These are phyloP conservation scores for Gymnoscelis rufifasciata DNA, from an alignment of 2,888 invertebrate genomes.

Conservation along the genomic window DNA sequence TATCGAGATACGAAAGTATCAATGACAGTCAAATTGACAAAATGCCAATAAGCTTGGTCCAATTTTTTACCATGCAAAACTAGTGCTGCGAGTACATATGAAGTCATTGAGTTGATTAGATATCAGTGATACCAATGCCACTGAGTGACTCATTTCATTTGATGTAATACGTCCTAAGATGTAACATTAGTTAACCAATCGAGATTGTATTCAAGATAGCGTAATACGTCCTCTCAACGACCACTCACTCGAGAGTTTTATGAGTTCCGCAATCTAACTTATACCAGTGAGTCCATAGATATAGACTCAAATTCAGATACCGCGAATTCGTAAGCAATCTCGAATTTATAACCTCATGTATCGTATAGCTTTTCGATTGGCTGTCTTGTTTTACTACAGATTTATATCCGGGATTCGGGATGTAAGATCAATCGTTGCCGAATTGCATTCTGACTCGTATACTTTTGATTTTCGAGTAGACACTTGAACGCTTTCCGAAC, in stretches of 20 bases:
- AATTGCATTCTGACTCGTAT: slow-evolving; percentile 26
- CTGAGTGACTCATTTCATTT: too few species aligned
- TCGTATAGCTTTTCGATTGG: slow-evolving; percentile 47
- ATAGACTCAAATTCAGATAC: slow-evolving; percentile 38
- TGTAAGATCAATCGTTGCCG: slow-evolving; percentile 23
- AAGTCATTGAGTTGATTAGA: too few species aligned
- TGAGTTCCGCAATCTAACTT: slow-evolving; percentile 47
- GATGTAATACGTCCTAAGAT: neutral
- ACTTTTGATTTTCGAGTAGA: neutral
- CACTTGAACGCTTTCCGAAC: too few species aligned
- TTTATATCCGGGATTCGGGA: slow-evolving; percentile 25
- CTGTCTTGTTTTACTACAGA: slow-evolving; percentile 37
- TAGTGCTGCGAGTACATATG: too few species aligned
- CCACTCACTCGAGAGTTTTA: slow-evolving; percentile 44
- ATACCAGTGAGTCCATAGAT: slow-evolving; percentile 38
- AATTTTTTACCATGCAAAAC: neutral
- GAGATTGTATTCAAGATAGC: slow-evolving; percentile 35
- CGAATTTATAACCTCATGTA: slow-evolving; percentile 46
- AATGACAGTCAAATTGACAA: neutral
- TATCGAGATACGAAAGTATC: neutral
- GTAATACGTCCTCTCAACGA: slow-evolving; percentile 39
- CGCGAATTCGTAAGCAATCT: slow-evolving; percentile 41
- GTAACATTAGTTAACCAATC: slow-evolving; percentile 24
- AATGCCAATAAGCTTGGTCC: neutral
- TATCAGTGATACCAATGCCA: too few species aligned